Conservation (phyloP, 2,113 vertebrate species). For the Ploceus nigricollis region DNA sequence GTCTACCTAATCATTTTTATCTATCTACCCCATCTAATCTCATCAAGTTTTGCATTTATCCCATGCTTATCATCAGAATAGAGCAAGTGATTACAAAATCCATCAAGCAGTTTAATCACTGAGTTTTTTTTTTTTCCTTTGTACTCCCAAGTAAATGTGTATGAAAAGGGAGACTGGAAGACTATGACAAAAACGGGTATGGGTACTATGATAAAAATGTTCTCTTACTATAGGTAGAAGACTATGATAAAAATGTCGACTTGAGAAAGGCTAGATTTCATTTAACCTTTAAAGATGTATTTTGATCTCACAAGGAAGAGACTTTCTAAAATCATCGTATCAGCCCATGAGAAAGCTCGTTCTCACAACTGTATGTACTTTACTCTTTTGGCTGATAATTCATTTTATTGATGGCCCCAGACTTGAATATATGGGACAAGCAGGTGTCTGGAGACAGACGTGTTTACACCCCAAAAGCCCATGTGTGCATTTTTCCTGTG, state of each 20-base stretch:
- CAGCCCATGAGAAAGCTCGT: not conserved
- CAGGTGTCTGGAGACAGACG: not conserved
- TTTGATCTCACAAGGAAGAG: not conserved
- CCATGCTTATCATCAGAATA: not conserved
- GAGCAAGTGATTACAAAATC: constrained; percentile 32
- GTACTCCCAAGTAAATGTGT: not conserved
- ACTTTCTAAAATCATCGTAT: not conserved
- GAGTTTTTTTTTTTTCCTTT: not conserved
- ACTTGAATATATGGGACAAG: not conserved
- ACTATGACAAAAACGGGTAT: not conserved
- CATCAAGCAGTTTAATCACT: constrained; percentile 13
- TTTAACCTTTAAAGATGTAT: not conserved
- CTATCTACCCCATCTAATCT: constrained; percentile 44
- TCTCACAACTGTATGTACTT: not conserved
- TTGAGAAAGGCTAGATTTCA: not conserved
- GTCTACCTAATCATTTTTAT: constrained; percentile 36
- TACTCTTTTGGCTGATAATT: not conserved
- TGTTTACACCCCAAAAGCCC: not conserved
- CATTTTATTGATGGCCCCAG: not conserved
- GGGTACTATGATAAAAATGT: not conserved
- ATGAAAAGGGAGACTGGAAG: not conserved
- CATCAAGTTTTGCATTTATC: constrained; percentile 26
- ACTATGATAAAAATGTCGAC: not conserved
- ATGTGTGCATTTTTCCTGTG: not conserved
- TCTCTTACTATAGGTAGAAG: not conserved